These are phyloP conservation scores for Rhopilema esculentum DNA, from an alignment of 30 jellyfish, hydroid and myxozoan genomes.

Conservation along the genomic window DNA sequence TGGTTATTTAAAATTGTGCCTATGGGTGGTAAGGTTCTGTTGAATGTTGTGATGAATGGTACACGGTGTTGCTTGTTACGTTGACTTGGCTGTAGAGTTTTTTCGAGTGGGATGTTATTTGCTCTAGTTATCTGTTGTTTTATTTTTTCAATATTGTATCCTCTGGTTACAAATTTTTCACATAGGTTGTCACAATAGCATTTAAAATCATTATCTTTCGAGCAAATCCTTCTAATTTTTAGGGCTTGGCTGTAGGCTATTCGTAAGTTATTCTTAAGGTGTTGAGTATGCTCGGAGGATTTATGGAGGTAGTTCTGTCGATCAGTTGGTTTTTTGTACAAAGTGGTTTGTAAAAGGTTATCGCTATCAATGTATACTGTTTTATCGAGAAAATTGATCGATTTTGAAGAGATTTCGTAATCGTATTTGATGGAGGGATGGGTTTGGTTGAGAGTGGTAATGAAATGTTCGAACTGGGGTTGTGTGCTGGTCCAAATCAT, in stretches of 20 bases:
- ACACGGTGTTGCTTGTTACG: not conserved
- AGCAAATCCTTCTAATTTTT: conserved; percentile 32
- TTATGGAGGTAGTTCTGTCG: conserved; percentile 30
- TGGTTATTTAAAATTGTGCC: too few species aligned
- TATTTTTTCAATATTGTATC: not conserved
- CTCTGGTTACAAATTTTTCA: not conserved
- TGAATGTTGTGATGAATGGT: conserved; percentile 3
- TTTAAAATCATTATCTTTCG: conserved; percentile 1
- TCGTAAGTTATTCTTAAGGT: conserved; percentile 22
- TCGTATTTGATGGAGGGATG: conserved; percentile 32
- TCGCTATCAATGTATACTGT: conserved; percentile 12
- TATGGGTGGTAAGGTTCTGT: not conserved
- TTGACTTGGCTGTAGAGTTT: too few species aligned
- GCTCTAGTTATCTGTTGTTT: not conserved
- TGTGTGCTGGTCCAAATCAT: conserved; percentile 4
- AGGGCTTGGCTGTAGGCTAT: conserved; percentile 51
- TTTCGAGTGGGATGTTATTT: too few species aligned
- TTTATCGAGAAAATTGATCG: conserved; percentile 24
- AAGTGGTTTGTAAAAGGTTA: conserved; percentile 10
- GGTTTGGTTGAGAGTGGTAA: not conserved
- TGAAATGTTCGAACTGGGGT: not conserved
- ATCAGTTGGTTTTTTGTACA: conserved; percentile 49
- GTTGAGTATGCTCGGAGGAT: conserved; percentile 23
- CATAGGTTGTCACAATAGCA: not conserved
- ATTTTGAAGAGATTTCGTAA: not conserved